Percentiles rank a stretch among this genome's conserved stretches.
These are phyloP conservation scores for Diplazon laetatorius DNA, from an alignment of 2,888 invertebrate species.

Conservation along the genomic window DNA sequence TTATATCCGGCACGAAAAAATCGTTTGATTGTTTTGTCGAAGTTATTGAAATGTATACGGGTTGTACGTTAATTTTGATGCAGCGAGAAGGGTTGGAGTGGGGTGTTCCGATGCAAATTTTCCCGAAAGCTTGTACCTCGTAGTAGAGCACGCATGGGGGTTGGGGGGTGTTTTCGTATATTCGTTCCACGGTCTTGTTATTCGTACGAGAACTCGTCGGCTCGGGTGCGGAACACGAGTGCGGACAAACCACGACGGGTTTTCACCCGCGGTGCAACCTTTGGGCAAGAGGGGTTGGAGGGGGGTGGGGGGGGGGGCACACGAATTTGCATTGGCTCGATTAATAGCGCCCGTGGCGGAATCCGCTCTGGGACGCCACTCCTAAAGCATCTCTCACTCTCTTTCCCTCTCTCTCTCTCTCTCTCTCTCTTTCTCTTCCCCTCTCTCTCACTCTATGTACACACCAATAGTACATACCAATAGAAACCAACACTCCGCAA, in stretches of 20 bases:
- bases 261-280: constrained; percentile 29
- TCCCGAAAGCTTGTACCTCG: constrained; percentile 16
- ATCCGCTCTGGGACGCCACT: constrained; percentile 25
- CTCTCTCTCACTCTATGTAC: not conserved
- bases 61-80: constrained; percentile 7
- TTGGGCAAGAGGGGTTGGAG: too few species aligned
- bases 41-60: too few species aligned
- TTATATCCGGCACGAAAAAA: not conserved
- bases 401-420: not conserved
- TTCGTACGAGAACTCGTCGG: constrained; percentile 33
- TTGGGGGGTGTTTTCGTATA: too few species aligned
- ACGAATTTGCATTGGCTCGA: constrained; percentile 49
- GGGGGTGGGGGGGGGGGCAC: constrained; percentile 4
- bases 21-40: not conserved
- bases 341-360: constrained; percentile 49
- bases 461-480: constrained; percentile 11
- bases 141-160: not conserved
- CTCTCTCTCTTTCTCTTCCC: not conserved
- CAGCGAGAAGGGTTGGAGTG: not conserved
- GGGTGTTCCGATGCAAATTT: constrained; percentile 12
- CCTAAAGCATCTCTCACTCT: constrained; percentile 2
- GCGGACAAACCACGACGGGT: constrained; percentile 40
- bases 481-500: constrained; percentile 40
- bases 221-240: constrained; percentile 35
- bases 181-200: constrained; percentile 16